These are phyloP conservation scores for Napeogenes inachia DNA, from an alignment of 2,888 invertebrate genomes.

Conservation along the genomic window DNA sequence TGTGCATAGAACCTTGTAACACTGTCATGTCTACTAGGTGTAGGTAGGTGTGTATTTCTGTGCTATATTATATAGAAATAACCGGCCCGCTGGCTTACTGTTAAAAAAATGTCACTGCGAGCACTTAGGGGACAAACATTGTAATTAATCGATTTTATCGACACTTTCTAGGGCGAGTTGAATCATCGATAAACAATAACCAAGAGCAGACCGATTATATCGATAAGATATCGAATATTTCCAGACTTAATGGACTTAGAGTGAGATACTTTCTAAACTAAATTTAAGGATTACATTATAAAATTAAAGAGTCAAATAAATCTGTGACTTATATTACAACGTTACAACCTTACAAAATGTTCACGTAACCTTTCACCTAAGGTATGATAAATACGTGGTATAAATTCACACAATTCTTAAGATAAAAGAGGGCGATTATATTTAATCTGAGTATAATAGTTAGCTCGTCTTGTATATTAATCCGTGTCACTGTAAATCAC, in stretches of 20 bases:
- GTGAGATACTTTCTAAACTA: constrained; percentile 72
- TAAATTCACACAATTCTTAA: constrained; percentile 14
- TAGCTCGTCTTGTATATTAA: constrained; percentile 41
- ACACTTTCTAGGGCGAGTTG: constrained; percentile 48
- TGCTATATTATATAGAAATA: too few relatives aligned
- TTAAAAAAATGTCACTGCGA: constrained; percentile 54
- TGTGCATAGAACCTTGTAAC: too few relatives aligned
- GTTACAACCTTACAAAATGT: constrained; percentile 34
- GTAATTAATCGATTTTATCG: constrained; percentile 64
- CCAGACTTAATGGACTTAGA: constrained; percentile 67
- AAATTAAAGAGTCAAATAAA: too few relatives aligned
- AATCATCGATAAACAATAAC: constrained; percentile 74
- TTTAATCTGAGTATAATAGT: constrained; percentile 51
- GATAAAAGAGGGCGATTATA: constrained; percentile 29
- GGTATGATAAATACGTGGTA: not conserved
- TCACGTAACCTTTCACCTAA: not conserved
- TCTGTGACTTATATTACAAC: constrained; percentile 65
- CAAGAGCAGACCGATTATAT: constrained; percentile 63
- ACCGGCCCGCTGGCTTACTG: too few relatives aligned
- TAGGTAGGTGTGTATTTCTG: too few relatives aligned
- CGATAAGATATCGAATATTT: constrained; percentile 70
- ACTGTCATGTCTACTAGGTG: too few relatives aligned
- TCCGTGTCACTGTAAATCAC: constrained; percentile 48
- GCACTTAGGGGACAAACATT: constrained; percentile 62
- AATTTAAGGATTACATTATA: constrained; percentile 38